Evolutionary conservation across 2,888 invertebrate genomes (phyloP), one percentile per base, ranked within the genome.

Genomic region (Metacarcinus magister): DNA sequence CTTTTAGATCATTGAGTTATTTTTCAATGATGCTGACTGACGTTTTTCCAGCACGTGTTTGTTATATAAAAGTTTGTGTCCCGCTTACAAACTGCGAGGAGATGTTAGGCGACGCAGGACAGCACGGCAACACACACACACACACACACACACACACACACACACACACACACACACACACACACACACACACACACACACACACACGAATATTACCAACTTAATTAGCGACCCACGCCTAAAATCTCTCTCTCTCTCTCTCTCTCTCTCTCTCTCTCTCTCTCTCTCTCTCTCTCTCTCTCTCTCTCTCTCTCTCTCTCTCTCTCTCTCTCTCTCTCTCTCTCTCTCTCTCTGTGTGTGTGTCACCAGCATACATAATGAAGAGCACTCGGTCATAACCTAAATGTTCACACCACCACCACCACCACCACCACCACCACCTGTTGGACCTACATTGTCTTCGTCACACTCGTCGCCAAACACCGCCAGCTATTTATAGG

Each of bases 1-100:
- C n/a, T 82, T 82, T 82, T 82, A 82, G 82, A 32, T 82, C 82
- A 82, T 82, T 82, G 82, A 16, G 82, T 82, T 82, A 82, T 82
- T 82, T 82, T 82, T 82, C 82, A 82, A 82, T 82, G 82, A 32
- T 2, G 28, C 32, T 32, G 32, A 82, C 32, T 32, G 32, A 82
- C 82, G 16, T 67, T 67, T 39, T 67, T 67, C n/a, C 67, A 5
- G n/a, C n/a, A n/a, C 67, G n/a, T 67, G n/a, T n/a, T 39, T 67
- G 67, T 67, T n/a, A 67, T 67, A 67, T 39, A 67, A 67, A 7
- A n/a, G 67, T 67, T 67, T n/a, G 67, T 67, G 67, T 67, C 67
- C 67, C n/a, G 67, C n/a, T n/a, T n/a, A 67, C n/a, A 67, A 67
- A n/a, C 23, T 54, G 54, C 54, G 10, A 54, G 10, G 10, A 54